These are phyloP conservation scores for Campoletis sonorensis DNA, from an alignment of 1,140 invertebrate species.

Conservation along the genomic window DNA sequence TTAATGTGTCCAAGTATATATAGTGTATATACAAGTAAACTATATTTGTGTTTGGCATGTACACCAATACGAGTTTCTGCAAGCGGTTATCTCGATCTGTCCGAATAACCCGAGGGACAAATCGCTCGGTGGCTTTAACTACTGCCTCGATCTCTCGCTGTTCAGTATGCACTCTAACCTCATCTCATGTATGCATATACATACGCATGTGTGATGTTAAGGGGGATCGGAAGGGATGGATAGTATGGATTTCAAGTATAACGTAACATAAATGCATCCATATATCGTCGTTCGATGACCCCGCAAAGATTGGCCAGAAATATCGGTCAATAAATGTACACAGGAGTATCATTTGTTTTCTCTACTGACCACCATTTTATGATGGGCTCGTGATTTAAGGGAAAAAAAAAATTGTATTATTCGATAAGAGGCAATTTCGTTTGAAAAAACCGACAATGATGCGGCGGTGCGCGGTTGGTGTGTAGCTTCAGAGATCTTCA, in stretches of 20 bases:
- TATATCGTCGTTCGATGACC: not conserved
- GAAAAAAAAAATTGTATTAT: too few species aligned
- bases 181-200: not conserved
- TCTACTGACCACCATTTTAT: too few species aligned
- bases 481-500: too few species aligned
- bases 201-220: not conserved
- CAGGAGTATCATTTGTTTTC: not conserved
- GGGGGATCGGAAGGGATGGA: too few species aligned
- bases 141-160: slow-evolving; percentile 20
- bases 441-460: too few species aligned
- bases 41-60: not conserved
- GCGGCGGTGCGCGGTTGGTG: too few species aligned
- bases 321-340: slow-evolving; percentile 16
- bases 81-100: slow-evolving; percentile 64
- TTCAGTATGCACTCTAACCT: slow-evolving; percentile 1
- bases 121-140: slow-evolving; percentile 50
- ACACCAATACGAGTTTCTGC: slow-evolving; percentile 25
- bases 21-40: not conserved
- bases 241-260: slow-evolving; percentile 13
- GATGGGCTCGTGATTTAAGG: too few species aligned
- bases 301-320: slow-evolving; percentile 8
- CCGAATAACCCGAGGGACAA: slow-evolving; percentile 63
- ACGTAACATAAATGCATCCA: slow-evolving; percentile 1
- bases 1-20: too few species aligned
- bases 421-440: too few species aligned